Percentiles rank a stretch among this genome's conserved stretches.
Conservation (phyloP, 2,888 invertebrate species). For the Drosophila prostipennis region DNA sequence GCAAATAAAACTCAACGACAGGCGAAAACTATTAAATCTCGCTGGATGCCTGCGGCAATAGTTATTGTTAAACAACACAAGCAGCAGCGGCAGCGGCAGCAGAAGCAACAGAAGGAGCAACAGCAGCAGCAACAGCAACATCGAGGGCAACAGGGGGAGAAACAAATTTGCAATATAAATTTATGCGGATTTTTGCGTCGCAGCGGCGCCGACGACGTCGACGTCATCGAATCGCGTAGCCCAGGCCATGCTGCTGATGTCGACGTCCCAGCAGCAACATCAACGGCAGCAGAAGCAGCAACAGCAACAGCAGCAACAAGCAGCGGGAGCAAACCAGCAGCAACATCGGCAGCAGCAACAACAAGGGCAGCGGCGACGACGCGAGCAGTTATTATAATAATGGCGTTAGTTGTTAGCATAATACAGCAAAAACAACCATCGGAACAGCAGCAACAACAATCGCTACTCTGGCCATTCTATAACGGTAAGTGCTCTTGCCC, state of each 20-base stretch:
- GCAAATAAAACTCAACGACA: conserved; percentile 45
- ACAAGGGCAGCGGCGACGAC: conserved; percentile 34
- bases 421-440: conserved; percentile 47
- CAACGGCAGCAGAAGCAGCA: conserved; percentile 21
- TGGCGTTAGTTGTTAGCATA: conserved; percentile 72
- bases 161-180: conserved; percentile 58
- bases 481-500: conserved; percentile 62
- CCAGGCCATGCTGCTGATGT: conserved; percentile 44
- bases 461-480: conserved; percentile 52
- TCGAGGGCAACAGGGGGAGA: conserved; percentile 18
- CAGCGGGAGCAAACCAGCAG: conserved; percentile 7
- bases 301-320: conserved; percentile 30
- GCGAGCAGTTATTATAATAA: conserved; percentile 67
- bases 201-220: conserved; percentile 59
- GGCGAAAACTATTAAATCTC: conserved; percentile 52
- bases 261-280: conserved; percentile 39
- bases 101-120: conserved; percentile 17
- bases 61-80: conserved; percentile 57
- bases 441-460: conserved; percentile 41
- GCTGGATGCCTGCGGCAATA: conserved; percentile 70
- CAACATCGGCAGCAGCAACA: conserved; percentile 16
- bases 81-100: conserved; percentile 34
- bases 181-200: conserved; percentile 56
- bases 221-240: conserved; percentile 50
- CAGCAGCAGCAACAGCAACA: conserved; percentile 11